phyloP scores from a whole-genome alignment of 2,113 vertebrate species.

The Vimba vimba region DNA sequence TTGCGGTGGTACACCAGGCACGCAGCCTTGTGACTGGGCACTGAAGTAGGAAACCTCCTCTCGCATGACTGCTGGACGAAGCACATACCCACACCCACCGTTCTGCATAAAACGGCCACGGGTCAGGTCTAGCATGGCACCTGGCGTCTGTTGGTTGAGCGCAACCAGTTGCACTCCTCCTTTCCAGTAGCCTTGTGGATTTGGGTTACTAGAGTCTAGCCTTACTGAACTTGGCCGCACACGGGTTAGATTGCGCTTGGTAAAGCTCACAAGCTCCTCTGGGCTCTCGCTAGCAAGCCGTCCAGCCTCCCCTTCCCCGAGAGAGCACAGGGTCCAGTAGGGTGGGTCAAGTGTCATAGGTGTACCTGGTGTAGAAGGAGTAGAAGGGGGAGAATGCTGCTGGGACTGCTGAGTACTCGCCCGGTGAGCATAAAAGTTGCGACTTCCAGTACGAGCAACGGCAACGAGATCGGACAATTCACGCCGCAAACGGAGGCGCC shows the following conservation, averaged over 20 bases:
- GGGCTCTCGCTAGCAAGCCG: constrained; percentile 90
- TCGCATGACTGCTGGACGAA: constrained; percentile 92
- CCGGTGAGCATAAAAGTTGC: constrained; percentile 80
- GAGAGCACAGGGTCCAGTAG: constrained; percentile 91
- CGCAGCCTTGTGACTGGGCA: constrained; percentile 91
- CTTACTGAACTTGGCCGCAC: constrained; percentile 92
- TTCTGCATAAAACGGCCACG: constrained; percentile 95
- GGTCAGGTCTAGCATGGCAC: constrained; percentile 96
- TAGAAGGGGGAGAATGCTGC: constrained; percentile 85
- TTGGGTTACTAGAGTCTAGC: constrained; percentile 95
- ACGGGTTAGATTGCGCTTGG: constrained; percentile 90
- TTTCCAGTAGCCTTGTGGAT: constrained; percentile 97
- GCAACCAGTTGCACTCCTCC: constrained; percentile 96
- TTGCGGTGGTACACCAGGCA: constrained; percentile 92
- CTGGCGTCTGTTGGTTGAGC: constrained; percentile 96
- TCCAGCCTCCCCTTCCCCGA: constrained; percentile 92
- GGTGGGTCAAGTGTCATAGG: constrained; percentile 63
- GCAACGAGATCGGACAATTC: constrained; percentile 92
- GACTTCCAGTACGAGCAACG: constrained; percentile 82
- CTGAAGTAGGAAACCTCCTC: constrained; percentile 97
- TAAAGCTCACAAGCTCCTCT: constrained; percentile 95
- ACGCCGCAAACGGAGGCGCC: constrained; percentile 83
- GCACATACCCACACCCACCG: constrained; percentile 91
- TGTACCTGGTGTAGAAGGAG: constrained; percentile 79
- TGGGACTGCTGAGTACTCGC: constrained; percentile 59